These are phyloP conservation scores for Xylota segnis DNA, from an alignment of 2,888 invertebrate genomes.

Conservation along the genomic window DNA sequence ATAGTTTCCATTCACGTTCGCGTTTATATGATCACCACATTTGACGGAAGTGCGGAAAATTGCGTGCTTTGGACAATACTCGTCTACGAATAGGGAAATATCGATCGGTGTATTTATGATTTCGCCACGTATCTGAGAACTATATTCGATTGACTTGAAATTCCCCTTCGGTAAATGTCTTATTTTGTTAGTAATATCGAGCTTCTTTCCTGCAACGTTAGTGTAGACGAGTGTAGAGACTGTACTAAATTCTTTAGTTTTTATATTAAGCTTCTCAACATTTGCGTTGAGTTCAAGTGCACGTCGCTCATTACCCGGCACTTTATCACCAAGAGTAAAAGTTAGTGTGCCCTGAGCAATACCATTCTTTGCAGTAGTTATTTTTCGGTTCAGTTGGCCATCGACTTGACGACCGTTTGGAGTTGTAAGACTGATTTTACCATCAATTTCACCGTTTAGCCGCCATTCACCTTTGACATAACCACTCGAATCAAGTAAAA, in stretches of 20 bases:
- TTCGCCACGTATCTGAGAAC: constrained; percentile 80
- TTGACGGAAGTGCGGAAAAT: constrained; percentile 84
- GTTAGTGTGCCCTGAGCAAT: constrained; percentile 85
- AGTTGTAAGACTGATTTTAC: constrained; percentile 78
- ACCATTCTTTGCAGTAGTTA: constrained; percentile 84
- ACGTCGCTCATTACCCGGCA: constrained; percentile 79
- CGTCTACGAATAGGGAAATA: constrained; percentile 79
- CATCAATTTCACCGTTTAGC: constrained; percentile 80
- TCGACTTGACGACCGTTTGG: constrained; percentile 83
- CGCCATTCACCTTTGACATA: constrained; percentile 80
- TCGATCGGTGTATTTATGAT: constrained; percentile 82
- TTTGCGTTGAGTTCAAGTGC: constrained; percentile 83
- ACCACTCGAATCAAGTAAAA: constrained; percentile 82
- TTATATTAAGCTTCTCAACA: constrained; percentile 84
- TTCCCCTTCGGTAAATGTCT: constrained; percentile 83
- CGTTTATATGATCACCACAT: constrained; percentile 84
- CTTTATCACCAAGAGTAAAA: constrained; percentile 84
- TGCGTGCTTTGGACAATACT: constrained; percentile 80
- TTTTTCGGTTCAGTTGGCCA: constrained; percentile 82
- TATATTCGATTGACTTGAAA: constrained; percentile 79
- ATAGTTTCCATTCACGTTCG: constrained; percentile 84
- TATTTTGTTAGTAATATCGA: constrained; percentile 82
- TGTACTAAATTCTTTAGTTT: constrained; percentile 83
- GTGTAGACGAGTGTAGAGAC: constrained; percentile 84
- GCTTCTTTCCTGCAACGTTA: constrained; percentile 85